phyloP scores from a whole-genome alignment of 2,888 invertebrate genomes.

The Synergus itoensis region DNA sequence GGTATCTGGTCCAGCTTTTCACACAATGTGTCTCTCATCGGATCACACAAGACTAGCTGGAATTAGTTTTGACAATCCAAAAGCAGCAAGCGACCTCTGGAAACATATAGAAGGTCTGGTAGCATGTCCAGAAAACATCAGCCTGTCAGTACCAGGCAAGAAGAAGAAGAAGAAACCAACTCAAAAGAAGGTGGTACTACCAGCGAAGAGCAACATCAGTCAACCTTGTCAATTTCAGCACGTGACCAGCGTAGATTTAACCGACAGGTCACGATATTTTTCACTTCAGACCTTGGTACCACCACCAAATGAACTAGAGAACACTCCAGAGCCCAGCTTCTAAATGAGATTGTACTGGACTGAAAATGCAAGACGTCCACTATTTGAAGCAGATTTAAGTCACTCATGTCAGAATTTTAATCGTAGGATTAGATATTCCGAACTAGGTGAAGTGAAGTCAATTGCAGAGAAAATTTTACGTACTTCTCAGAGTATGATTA shows the following conservation, averaged over 20 bases:
- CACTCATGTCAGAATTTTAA: slow-evolving; percentile 28
- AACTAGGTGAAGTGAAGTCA: background rate
- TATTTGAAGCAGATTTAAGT: slow-evolving; percentile 11
- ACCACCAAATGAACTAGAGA: slow-evolving; percentile 66
- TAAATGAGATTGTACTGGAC: slow-evolving; percentile 48
- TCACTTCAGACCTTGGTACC: slow-evolving; percentile 84
- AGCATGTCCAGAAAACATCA: slow-evolving; percentile 88
- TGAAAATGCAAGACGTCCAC: background rate
- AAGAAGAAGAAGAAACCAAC: slow-evolving; percentile 81
- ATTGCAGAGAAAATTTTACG: slow-evolving; percentile 4
- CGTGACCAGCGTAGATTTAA: slow-evolving; percentile 87
- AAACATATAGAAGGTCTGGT: slow-evolving; percentile 84
- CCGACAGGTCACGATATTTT: slow-evolving; percentile 83
- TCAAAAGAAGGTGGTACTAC: slow-evolving; percentile 81
- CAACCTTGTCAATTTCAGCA: slow-evolving; percentile 92
- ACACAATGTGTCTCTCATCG: slow-evolving; percentile 88
- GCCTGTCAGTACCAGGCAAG: slow-evolving; percentile 85
- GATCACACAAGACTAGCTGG: slow-evolving; percentile 89
- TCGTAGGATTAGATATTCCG: slow-evolving; percentile 4
- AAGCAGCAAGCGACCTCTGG: slow-evolving; percentile 86
- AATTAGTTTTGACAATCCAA: slow-evolving; percentile 88
- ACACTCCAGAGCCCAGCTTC: slow-evolving; percentile 66
- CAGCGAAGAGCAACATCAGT: slow-evolving; percentile 90
- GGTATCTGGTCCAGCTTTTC: slow-evolving; percentile 86
- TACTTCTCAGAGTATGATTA: background rate